Conservation (phyloP, 64 coral and sea anemone genomes). For the Montipora sp. region DNA sequence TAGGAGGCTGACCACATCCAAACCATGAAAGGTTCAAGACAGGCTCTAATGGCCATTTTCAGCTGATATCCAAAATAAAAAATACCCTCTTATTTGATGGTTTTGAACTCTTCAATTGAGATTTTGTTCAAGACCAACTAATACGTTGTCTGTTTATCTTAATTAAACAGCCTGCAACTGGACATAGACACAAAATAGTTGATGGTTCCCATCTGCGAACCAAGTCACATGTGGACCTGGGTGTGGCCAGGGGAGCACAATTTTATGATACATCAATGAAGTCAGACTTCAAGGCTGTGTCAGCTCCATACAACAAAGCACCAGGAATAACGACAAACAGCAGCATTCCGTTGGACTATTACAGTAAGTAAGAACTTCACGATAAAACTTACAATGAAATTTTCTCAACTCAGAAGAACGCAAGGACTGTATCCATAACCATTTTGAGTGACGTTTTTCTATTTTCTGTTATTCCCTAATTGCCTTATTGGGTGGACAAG, state of each 20-base stretch:
- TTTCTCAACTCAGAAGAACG: too few species aligned
- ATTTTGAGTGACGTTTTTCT: too few species aligned
- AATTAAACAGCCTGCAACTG: conserved; percentile 54
- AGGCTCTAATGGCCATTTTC: too few species aligned
- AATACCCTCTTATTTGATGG: too few species aligned
- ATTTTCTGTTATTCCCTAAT: too few species aligned
- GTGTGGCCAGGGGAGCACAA: conserved; percentile 45
- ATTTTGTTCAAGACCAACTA: not conserved
- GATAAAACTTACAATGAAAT: too few species aligned
- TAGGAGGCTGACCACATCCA: too few species aligned
- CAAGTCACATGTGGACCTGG: conserved; percentile 88
- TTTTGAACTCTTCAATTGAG: not conserved
- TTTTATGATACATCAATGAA: conserved; percentile 97
- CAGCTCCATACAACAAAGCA: conserved; percentile 45
- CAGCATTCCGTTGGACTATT: conserved; percentile 89
- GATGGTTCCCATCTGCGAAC: conserved; percentile 86
- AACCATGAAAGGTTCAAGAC: too few species aligned
- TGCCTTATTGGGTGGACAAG: too few species aligned
- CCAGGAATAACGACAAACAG: conserved; percentile 77
- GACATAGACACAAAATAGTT: conserved; percentile 68
- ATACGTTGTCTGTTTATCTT: not conserved
- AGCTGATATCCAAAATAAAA: too few species aligned
- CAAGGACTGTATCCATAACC: too few species aligned
- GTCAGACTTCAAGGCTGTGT: conserved; percentile 71
- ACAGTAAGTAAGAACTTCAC: conserved; percentile 29